phyloP scores from a whole-genome alignment of 2,888 invertebrate genomes.

The Cerceris rybyensis region DNA sequence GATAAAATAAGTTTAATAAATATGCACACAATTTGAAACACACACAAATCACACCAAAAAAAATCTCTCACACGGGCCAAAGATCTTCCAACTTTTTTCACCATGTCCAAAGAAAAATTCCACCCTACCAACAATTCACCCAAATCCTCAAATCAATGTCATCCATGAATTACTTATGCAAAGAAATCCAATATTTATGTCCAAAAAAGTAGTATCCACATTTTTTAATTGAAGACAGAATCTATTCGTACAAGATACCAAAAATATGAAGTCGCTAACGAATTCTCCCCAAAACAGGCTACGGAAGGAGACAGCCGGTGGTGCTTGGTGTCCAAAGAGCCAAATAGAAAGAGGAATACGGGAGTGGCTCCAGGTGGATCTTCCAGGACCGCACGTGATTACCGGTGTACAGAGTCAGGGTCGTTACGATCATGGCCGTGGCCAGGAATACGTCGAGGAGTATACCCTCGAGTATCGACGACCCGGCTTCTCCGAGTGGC shows the following conservation, averaged over 20 bases:
- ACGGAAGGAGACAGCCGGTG: constrained; percentile 87
- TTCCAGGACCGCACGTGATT: constrained; percentile 85
- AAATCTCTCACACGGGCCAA: no score
- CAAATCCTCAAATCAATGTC: no score
- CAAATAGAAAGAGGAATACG: constrained; percentile 86
- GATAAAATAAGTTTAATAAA: no score
- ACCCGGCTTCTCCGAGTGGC: constrained; percentile 85
- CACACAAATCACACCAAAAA: no score
- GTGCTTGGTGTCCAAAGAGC: constrained; percentile 90
- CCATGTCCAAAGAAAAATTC: no score
- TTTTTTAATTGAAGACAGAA: no score
- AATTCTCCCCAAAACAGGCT: constrained; percentile 82
- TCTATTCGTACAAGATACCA: neutral
- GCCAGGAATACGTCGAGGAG: constrained; percentile 89
- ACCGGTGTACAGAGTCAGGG: constrained; percentile 90
- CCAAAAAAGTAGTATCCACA: no score
- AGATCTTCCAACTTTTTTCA: no score
- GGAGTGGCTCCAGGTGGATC: constrained; percentile 87
- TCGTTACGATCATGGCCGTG: constrained; percentile 88
- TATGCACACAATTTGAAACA: no score
- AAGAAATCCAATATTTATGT: no score
- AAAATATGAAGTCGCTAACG: constrained; percentile 3
- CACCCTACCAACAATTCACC: no score
- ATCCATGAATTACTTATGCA: no score
- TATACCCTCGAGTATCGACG: constrained; percentile 88